These are phyloP conservation scores for Diplosoma virens DNA, from an alignment of 23 tunicate species.

Conservation along the genomic window DNA sequence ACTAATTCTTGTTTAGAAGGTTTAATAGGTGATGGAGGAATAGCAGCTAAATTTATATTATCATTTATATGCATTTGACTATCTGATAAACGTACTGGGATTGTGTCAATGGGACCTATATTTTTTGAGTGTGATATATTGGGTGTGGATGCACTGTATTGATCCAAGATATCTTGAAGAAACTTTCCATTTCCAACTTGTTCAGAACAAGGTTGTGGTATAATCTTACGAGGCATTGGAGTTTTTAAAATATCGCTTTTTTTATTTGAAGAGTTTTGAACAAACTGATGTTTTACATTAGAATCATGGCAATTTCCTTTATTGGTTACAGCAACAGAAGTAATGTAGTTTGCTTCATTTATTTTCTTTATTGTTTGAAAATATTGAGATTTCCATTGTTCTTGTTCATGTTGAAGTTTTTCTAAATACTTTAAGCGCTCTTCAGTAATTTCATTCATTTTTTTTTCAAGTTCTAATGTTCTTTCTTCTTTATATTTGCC, in stretches of 20 bases:
- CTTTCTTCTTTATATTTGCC: background rate
- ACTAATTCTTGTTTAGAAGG: background rate
- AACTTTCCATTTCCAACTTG: constrained; percentile 18
- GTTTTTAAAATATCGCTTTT: constrained; percentile 1
- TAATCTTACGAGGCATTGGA: constrained; percentile 14
- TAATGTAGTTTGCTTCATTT: background rate
- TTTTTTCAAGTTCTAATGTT: constrained; percentile 31
- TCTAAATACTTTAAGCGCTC: constrained; percentile 28
- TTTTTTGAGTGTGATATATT: background rate
- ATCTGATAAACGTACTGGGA: background rate
- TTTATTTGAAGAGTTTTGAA: background rate
- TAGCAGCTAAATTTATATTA: background rate
- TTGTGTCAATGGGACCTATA: background rate
- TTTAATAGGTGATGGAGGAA: constrained; percentile 17
- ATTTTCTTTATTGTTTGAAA: constrained; percentile 19
- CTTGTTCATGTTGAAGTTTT: constrained; percentile 39
- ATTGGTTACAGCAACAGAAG: too few species aligned
- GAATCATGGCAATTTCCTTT: background rate
- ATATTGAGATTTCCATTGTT: constrained; percentile 29
- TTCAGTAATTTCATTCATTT: constrained; percentile 18
- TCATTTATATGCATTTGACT: background rate
- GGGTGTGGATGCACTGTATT: constrained; percentile 29
- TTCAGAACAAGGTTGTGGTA: background rate
- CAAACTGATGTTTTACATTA: background rate
- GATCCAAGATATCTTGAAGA: constrained; percentile 31